Evolutionary conservation across 2,888 invertebrate genomes (phyloP).

Genomic region (Myathropa florea): DNA sequence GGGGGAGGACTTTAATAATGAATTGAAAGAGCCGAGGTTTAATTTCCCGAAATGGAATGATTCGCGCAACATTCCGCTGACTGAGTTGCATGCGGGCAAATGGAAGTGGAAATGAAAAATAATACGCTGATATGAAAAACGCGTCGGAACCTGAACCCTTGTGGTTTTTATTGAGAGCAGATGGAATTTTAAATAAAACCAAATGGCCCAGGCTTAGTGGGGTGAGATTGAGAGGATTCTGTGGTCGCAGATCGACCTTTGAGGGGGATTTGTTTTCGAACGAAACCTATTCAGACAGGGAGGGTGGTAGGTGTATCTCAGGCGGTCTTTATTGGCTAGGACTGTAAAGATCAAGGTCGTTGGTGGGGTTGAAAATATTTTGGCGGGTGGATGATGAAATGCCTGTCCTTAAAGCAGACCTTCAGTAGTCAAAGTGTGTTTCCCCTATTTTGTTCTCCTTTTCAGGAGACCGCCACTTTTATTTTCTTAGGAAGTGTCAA

Average conservation of each 20-base stretch:
- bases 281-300: no score
- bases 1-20: constrained; percentile 14
- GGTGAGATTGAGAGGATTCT: background rate
- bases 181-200: background rate
- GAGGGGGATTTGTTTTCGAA: background rate
- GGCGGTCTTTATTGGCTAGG: no score
- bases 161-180: background rate
- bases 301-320: no score
- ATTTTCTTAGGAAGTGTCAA: no score
- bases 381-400: no score
- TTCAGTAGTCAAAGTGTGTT: no score
- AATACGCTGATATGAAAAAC: background rate
- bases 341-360: no score
- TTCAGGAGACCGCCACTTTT: no score
- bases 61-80: background rate
- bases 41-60: constrained; percentile 6
- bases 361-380: no score
- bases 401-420: no score
- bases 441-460: no score
- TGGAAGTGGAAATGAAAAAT: background rate
- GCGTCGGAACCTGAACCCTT: background rate
- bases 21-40: constrained; percentile 10
- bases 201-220: background rate
- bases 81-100: background rate
- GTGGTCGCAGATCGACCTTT: background rate